Conservation (phyloP, 92 coral and sea anemone species). For the Phenganax stokvisi region DNA sequence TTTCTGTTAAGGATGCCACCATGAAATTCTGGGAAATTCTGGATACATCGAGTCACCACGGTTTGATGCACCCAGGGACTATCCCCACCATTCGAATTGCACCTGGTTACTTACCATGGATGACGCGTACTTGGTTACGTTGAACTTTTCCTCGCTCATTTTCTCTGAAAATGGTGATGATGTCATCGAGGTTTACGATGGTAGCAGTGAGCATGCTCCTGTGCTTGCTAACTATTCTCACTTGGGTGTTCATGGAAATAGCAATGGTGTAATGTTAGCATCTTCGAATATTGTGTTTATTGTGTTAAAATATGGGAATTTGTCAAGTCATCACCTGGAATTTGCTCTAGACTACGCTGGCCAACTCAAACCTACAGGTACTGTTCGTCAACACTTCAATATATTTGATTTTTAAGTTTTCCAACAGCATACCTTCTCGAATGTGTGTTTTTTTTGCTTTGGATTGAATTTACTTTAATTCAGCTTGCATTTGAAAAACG, state of each 20-base stretch:
- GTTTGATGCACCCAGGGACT: background rate
- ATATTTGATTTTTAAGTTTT: too few species aligned
- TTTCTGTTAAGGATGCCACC: conserved; percentile 4
- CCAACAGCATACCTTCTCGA: too few species aligned
- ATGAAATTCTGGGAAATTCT: background rate
- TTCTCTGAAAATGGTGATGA: background rate
- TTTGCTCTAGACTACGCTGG: background rate
- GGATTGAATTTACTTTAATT: too few species aligned
- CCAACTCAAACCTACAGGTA: conserved; percentile 23
- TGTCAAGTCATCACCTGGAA: background rate
- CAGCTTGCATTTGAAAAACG: too few species aligned
- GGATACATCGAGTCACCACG: background rate
- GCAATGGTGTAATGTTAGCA: background rate
- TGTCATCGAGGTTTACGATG: conserved; percentile 12
- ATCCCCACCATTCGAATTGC: conserved; percentile 6
- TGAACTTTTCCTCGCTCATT: background rate
- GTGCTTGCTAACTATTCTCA: background rate
- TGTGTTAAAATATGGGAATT: background rate
- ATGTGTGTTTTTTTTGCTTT: too few species aligned
- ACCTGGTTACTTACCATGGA: conserved; percentile 1
- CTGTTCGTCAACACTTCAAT: too few species aligned
- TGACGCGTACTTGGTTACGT: background rate
- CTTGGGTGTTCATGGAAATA: background rate
- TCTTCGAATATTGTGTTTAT: background rate
- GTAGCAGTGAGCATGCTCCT: conserved; percentile 2